Conservation (phyloP, 2,113 vertebrate species). For the Alces alces region DNA sequence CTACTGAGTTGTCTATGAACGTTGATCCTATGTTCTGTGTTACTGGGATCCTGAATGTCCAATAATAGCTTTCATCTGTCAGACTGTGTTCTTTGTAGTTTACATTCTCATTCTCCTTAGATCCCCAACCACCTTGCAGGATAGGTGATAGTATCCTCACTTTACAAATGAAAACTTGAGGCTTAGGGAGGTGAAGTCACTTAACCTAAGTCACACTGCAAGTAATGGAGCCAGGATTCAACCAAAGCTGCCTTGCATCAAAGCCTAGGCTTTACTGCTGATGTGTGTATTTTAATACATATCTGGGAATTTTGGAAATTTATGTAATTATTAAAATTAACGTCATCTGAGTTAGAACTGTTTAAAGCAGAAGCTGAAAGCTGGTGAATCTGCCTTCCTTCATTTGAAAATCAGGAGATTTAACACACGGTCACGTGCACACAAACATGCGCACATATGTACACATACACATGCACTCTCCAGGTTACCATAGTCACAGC, state of each 20-base stretch:
- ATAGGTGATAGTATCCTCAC: background rate
- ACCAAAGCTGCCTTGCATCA: background rate
- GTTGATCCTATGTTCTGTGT: background rate
- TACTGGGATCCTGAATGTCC: background rate
- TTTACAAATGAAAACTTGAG: background rate
- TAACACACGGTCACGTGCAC: background rate
- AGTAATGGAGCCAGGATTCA: background rate
- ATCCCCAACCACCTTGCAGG: background rate
- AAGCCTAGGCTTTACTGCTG: background rate
- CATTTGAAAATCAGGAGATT: background rate
- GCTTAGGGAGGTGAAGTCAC: background rate
- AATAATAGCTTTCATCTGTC: background rate
- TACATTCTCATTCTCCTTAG: background rate
- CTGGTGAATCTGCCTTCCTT: background rate
- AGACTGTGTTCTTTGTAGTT: background rate
- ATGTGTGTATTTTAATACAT: background rate
- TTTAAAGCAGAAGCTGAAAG: constrained; percentile 6
- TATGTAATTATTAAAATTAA: background rate
- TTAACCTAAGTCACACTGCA: background rate
- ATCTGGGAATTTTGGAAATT: background rate
- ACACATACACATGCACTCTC: background rate
- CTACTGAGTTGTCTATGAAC: background rate
- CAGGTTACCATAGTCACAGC: background rate
- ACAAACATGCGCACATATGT: rapidly evolving
- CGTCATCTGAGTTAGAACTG: background rate